phyloP scores from a whole-genome alignment of 2,797 vertebrate species.

The Catharus ustulatus region DNA sequence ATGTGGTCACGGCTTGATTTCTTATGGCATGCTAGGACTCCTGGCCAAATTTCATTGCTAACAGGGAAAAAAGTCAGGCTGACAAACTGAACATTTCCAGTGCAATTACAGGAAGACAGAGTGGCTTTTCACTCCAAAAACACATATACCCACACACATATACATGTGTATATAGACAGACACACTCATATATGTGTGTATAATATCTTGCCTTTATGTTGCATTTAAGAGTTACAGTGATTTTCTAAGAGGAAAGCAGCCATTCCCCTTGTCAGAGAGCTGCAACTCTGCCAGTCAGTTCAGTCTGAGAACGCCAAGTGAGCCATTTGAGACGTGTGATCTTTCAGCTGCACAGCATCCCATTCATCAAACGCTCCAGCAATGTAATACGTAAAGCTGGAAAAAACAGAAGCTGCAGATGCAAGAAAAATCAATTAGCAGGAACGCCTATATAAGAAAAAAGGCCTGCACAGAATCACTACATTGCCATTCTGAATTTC shows the following conservation, averaged over 20 bases:
- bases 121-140: background rate
- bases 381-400: background rate
- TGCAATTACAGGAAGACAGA: background rate
- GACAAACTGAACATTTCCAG: constrained; percentile 1
- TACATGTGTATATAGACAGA: background rate
- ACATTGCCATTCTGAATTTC: background rate
- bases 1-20: background rate
- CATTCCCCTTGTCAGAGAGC: background rate
- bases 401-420: constrained; percentile 12
- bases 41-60: constrained; percentile 1
- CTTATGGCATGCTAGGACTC: background rate
- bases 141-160: accelerated
- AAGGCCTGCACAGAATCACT: background rate
- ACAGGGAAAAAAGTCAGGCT: background rate
- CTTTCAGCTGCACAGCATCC: background rate
- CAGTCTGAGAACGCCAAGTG: background rate
- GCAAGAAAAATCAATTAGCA: constrained; percentile 20
- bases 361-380: background rate
- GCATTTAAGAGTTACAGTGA: background rate
- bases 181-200: no score
- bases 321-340: background rate
- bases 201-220: background rate
- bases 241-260: background rate
- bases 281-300: background rate
- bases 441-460: background rate